phyloP scores from a whole-genome alignment of 2,888 invertebrate species.

The Caenorhabditis becei region DNA sequence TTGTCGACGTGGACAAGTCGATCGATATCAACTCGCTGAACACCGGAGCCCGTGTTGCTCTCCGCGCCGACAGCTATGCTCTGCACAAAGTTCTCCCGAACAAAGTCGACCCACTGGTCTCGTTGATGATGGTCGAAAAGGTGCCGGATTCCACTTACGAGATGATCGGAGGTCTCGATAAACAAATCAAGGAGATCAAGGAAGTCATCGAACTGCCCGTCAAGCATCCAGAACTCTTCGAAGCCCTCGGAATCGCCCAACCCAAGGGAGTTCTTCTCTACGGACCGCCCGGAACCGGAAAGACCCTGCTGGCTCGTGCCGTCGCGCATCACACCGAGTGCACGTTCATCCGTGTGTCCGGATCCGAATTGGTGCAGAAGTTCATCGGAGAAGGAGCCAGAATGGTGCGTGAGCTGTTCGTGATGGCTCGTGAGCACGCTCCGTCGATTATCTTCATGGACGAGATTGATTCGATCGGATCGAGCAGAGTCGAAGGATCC shows the following conservation, averaged over 20 bases:
- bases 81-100: constrained; percentile 98
- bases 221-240: constrained; percentile 98
- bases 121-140: constrained; percentile 99
- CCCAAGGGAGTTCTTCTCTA: constrained; percentile 96
- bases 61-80: constrained; percentile 98
- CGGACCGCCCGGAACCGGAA: constrained; percentile 96
- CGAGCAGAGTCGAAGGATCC: constrained; percentile 94
- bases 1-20: constrained; percentile 98
- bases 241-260: constrained; percentile 98
- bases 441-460: constrained; percentile 99
- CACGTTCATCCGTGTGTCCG: constrained; percentile 98
- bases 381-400: constrained; percentile 99
- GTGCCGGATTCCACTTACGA: constrained; percentile 99
- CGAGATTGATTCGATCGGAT: constrained; percentile 99
- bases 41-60: constrained; percentile 96
- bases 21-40: constrained; percentile 98
- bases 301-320: constrained; percentile 96
- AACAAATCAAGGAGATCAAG: constrained; percentile 99
- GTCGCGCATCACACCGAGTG: constrained; percentile 99
- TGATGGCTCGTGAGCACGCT: constrained; percentile 99
- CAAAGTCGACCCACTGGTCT: constrained; percentile 98
- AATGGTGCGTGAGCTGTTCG: constrained; percentile 97
- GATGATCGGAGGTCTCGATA: constrained; percentile 99
- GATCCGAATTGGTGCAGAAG: constrained; percentile 98
- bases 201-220: constrained; percentile 99